phyloP scores from a whole-genome alignment of 1,140 invertebrate genomes.

The Orius insidiosus region DNA sequence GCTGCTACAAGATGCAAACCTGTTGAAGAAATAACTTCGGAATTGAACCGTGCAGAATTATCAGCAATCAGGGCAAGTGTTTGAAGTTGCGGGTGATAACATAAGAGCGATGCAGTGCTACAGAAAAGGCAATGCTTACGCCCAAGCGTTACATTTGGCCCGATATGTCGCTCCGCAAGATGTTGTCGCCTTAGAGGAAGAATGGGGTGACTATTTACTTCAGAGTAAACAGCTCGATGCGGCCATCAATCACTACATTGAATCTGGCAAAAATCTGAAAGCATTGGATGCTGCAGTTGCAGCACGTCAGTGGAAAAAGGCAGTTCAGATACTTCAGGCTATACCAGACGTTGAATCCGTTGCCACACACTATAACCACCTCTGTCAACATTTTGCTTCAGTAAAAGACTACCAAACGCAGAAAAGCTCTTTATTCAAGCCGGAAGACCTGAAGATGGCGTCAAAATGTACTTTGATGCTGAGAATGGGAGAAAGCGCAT shows the following conservation, averaged over 20 bases:
- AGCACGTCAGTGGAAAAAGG: constrained; percentile 91
- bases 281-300: constrained; percentile 82
- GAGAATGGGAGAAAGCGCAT: constrained; percentile 73
- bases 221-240: constrained; percentile 73
- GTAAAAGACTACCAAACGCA: constrained; percentile 61
- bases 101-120: constrained; percentile 74
- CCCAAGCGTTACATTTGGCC: constrained; percentile 76
- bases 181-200: constrained; percentile 73
- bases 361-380: constrained; percentile 37
- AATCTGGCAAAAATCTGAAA: constrained; percentile 74
- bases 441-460: constrained; percentile 60
- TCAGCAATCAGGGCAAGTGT: constrained; percentile 83
- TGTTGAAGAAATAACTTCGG: constrained; percentile 49
- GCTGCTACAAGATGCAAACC: constrained; percentile 39
- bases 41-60: constrained; percentile 48
- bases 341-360: constrained; percentile 43
- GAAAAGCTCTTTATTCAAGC: constrained; percentile 68
- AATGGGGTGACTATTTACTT: constrained; percentile 84
- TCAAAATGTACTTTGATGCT: constrained; percentile 63
- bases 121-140: constrained; percentile 57
- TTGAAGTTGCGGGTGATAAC: constrained; percentile 59
- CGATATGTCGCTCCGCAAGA: constrained; percentile 56
- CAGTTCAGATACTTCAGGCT: constrained; percentile 73
- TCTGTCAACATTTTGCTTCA: constrained; percentile 55
- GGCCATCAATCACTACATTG: constrained; percentile 92